Evolutionary conservation across 1,140 invertebrate genomes (phyloP), one percentile per base, ranked within the genome.

Genomic region (Drosophila chauvacae): DNA sequence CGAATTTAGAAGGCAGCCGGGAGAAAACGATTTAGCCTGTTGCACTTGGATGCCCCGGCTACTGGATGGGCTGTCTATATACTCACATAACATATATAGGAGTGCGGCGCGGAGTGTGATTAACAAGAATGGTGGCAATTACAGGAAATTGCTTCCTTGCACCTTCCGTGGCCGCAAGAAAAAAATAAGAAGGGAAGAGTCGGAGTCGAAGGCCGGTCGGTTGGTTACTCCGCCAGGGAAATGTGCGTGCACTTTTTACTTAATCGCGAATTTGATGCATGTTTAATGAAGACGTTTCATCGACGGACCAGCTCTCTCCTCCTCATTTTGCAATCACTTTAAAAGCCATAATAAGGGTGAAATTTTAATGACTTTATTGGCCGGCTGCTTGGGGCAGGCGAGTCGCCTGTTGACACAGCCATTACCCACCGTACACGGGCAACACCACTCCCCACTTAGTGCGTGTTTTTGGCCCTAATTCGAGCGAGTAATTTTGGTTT

Each of bases 81-180:
- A 20, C 48, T 39, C 55, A 44, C 60, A 44, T 35, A 61, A 44
- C 60, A 44, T 35, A 61, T 35, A 62, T 44, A 55, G 41, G 53
- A 26, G 47, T 71, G 20, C 48, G 45, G 62, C 50, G 74, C 51
- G 68, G 70, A 71, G 70, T 81, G 74, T 90, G 85, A 88, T 91
- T 91, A 91, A 91, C 83, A 91, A 91, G 90, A 91, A 91, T 91
- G 73, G 79, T 77, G 61, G 90, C 90, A 90, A 91, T 91, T 91
- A 91, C 72, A 68, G 76, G 64, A 90, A 91, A 91, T 91, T 91
- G 90, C 77, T 91, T 91, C 77, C 83, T 91, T 91, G 83, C 90
- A 91, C 86, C 90, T 91, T 90, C 77, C 81, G 81, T 82, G 53
- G 73, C 58, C 64, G 68, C 37, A 37, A 28, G 23, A 35, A 18